Conservation (phyloP, 2,888 invertebrate genomes). For the Dichetophora obliterata region DNA sequence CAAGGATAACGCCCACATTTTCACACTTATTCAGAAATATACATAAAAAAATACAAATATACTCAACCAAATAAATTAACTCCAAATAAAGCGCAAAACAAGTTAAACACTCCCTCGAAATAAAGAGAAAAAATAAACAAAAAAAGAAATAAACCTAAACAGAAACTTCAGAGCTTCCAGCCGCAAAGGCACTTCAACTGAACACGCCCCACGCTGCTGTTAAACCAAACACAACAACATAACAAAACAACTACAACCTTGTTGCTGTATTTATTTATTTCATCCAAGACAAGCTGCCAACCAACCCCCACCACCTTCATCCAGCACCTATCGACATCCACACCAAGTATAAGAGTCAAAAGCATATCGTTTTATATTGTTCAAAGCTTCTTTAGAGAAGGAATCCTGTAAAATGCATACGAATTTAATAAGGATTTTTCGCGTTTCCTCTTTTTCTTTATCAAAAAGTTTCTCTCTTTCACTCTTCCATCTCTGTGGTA, state of each 20-base stretch:
- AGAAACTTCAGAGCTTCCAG: background rate
- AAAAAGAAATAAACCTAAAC: background rate
- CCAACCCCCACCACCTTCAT: background rate
- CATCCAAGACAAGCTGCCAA: background rate
- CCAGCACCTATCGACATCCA: background rate
- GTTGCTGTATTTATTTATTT: constrained; percentile 25
- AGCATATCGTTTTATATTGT: background rate
- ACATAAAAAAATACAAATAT: background rate
- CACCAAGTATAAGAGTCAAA: background rate
- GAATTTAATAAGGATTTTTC: constrained; percentile 18
- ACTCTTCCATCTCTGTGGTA: background rate
- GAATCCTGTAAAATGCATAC: background rate
- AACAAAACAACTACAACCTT: background rate
- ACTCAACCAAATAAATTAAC: background rate
- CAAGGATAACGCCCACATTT: background rate
- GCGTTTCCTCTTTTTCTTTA: background rate
- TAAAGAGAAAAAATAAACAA: background rate
- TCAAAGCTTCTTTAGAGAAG: background rate
- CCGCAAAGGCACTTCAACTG: background rate
- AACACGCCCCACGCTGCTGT: constrained; percentile 18
- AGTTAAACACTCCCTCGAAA: background rate
- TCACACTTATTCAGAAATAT: background rate
- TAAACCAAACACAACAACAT: background rate
- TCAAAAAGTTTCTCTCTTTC: background rate
- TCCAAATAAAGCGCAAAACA: background rate